Evolutionary conservation across 2,113 vertebrate species (phyloP).

Genomic region (Struthidea cinerea): DNA sequence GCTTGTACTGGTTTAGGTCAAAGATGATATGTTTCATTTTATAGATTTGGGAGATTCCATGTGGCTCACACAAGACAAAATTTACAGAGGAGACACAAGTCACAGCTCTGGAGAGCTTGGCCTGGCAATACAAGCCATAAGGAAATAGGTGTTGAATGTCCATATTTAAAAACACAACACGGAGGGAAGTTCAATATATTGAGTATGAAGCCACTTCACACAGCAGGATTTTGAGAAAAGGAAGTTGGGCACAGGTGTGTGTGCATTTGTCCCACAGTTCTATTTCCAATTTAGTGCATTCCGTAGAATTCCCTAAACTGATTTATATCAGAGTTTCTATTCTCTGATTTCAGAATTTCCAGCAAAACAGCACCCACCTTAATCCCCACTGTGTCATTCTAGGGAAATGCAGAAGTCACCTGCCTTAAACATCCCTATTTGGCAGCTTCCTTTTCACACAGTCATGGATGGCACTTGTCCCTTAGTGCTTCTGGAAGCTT

Average conservation of each 20-base stretch:
- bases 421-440: neutral
- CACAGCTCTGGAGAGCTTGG: no score
- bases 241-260: neutral
- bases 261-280: neutral
- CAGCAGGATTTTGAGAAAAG: neutral
- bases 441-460: neutral
- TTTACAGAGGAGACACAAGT: neutral
- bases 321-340: neutral
- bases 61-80: neutral
- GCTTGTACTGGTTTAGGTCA: neutral
- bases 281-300: neutral
- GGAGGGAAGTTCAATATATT: fast-evolving
- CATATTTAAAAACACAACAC: neutral
- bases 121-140: neutral
- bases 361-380: neutral
- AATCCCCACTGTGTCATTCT: neutral
- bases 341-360: neutral
- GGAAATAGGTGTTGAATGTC: neutral
- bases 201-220: neutral
- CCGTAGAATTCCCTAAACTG: neutral
- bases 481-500: neutral
- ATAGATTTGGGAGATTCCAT: neutral
- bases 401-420: neutral
- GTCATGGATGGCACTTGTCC: neutral
- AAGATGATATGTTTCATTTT: neutral